Percentiles rank a stretch among this genome's conserved stretches.
Evolutionary conservation across 2,113 vertebrate species (phyloP).

Genomic region (Oophaga pumilio): DNA sequence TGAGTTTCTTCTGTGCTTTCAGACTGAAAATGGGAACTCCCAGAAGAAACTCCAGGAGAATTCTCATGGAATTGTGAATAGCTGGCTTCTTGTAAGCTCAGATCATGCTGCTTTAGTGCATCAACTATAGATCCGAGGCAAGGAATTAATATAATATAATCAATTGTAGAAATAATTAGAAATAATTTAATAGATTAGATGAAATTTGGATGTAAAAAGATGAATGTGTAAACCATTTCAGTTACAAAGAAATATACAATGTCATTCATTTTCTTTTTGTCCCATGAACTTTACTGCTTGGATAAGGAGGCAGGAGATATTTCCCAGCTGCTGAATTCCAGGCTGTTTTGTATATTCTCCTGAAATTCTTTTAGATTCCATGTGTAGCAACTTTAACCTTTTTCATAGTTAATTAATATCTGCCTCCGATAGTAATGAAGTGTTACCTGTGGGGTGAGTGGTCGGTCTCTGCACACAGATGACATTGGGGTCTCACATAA

Average conservation of each 20-base stretch:
- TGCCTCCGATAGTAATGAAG: constrained; percentile 5
- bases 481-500: neutral
- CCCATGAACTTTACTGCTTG: constrained; percentile 42
- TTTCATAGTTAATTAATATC: constrained; percentile 30
- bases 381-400: constrained; percentile 31
- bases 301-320: constrained; percentile 34
- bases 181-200: neutral
- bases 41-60: neutral
- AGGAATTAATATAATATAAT: neutral
- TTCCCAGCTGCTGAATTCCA: constrained; percentile 40
- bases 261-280: constrained; percentile 33
- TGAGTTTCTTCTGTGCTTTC: neutral
- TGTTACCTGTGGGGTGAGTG: neutral
- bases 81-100: neutral
- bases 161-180: neutral
- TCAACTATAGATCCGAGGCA: neutral
- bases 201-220: neutral
- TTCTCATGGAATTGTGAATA: neutral
- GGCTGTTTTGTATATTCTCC: constrained; percentile 31
- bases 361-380: constrained; percentile 34
- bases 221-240: neutral
- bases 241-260: neutral
- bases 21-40: neutral
- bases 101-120: neutral
- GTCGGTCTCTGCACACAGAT: neutral